Base-by-base conservation (phyloP, 2,797 vertebrate species). In the Bucorvus abyssinicus region DNA sequence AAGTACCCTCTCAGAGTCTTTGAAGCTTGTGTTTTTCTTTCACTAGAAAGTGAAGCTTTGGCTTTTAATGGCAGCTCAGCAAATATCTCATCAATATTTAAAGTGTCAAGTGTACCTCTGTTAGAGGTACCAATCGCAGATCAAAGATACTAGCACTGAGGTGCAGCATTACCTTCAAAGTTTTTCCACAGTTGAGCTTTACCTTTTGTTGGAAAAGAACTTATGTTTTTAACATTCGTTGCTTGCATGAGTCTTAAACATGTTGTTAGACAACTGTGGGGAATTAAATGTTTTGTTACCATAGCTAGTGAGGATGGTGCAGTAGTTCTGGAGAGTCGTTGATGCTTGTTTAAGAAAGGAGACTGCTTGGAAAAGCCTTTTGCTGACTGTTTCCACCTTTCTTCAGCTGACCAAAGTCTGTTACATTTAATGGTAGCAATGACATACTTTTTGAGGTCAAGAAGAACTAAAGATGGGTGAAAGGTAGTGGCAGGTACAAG, bases 21-120 rank as follows among this genome's bases (percentile, higher is more conserved):
- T 97, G 97, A 97, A 96, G 96, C 71, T 91, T 83, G 50, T 90
- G 50, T 91, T 93, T 96, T 93, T 90, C 91, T 97, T 96, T 80
- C 87, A 94, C 79, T 93, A 92, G 89, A 94, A 96, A 97, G 94
- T 74, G 89, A 95, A 96, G 59, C 77, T 71, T 89, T 92, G 92
- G 85, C 89, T 95, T 96, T 95, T 97, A 97, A 97, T 97, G 95
- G 94, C 90, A 95, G 90, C 92, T 96, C 95, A 94, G 93, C 97
- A 97, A 97, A 97, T 97, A 96, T 60, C 95, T 96, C 95, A 97
- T 97, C 97, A 96, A 97, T 97, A 97, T 97, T 97, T 97, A 96
- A 97, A 97, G 84, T 97, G 97, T 97, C 97, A 96, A 94, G 94
- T 96, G 94, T 95, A 96, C 96, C 87, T 96, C 96, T 91, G 86